phyloP scores from a whole-genome alignment of 2,888 invertebrate species.

The Stramonita haemastoma region DNA sequence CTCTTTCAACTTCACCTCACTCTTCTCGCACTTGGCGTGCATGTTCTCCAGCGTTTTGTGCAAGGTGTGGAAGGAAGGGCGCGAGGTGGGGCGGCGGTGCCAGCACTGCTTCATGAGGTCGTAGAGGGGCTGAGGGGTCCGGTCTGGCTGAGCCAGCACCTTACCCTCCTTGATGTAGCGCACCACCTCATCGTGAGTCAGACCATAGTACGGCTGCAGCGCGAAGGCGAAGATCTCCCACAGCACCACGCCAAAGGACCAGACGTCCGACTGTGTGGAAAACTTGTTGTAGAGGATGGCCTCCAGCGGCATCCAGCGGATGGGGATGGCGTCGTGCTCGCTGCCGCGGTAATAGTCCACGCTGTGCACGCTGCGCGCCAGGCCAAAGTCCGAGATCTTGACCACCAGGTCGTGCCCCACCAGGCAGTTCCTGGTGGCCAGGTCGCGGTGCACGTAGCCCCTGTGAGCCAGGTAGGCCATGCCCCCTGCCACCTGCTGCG shows the following conservation, averaged over 20 bases:
- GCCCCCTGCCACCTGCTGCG: slow-evolving; percentile 93
- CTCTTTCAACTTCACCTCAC: slow-evolving; percentile 48
- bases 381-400: slow-evolving; percentile 97
- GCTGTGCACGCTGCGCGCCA: slow-evolving; percentile 94
- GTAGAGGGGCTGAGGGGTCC: slow-evolving; percentile 88
- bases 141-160: slow-evolving; percentile 92
- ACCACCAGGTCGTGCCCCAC: slow-evolving; percentile 96
- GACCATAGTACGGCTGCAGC: slow-evolving; percentile 96
- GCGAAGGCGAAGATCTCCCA: slow-evolving; percentile 99
- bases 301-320: slow-evolving; percentile 98
- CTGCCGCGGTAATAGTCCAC: slow-evolving; percentile 93
- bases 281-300: slow-evolving; percentile 97
- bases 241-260: slow-evolving; percentile 96
- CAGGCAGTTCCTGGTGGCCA: slow-evolving; percentile 96
- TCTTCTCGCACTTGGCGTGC: slow-evolving; percentile 67
- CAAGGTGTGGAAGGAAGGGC: slow-evolving; percentile 85
- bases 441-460: slow-evolving; percentile 96
- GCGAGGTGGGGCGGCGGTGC: slow-evolving; percentile 89
- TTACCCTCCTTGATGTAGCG: slow-evolving; percentile 95
- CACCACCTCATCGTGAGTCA: slow-evolving; percentile 98
- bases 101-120: slow-evolving; percentile 96
- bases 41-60: slow-evolving; percentile 81
- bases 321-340: slow-evolving; percentile 87
- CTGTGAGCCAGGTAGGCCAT: slow-evolving; percentile 96
- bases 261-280: slow-evolving; percentile 96